Conservation (phyloP, 2,888 invertebrate species). For the Ectemnius lituratus region DNA sequence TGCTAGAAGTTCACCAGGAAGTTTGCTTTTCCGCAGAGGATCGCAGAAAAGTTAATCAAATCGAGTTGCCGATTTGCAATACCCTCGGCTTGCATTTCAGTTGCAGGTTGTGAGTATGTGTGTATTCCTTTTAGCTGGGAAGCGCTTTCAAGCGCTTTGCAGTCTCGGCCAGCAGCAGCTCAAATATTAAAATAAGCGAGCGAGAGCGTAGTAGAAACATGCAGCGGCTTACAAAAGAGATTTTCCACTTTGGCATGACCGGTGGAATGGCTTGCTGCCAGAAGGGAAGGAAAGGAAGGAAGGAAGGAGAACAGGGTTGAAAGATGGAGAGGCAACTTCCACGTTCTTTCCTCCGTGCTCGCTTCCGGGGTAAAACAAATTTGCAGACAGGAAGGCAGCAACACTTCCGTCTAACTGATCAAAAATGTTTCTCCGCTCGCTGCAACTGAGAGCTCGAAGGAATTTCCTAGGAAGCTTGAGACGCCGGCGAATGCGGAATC, state of each 20-base stretch:
- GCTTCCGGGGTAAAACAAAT: conserved; percentile 45
- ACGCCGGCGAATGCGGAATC: no score
- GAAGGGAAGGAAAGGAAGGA: conserved; percentile 9
- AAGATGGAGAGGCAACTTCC: conserved; percentile 47
- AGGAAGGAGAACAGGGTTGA: conserved; percentile 44
- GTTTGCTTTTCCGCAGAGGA: no score
- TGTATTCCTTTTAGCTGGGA: conserved; percentile 59
- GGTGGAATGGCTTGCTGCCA: conserved; percentile 1
- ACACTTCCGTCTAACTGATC: conserved; percentile 26
- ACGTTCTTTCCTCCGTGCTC: conserved; percentile 25
- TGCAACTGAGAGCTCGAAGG: not conserved
- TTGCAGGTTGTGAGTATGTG: no score
- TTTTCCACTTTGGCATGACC: conserved; percentile 66
- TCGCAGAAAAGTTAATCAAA: no score
- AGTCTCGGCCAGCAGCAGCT: conserved; percentile 60
- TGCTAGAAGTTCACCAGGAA: no score
- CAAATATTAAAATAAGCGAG: conserved; percentile 70
- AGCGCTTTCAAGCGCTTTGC: conserved; percentile 60
- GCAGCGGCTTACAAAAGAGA: conserved; percentile 71
- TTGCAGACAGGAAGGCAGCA: conserved; percentile 35
- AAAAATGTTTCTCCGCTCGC: not conserved
- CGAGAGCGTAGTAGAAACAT: conserved; percentile 64
- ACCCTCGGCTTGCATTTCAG: no score
- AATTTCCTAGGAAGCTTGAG: conserved; percentile 3
- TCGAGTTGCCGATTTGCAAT: no score